Evolutionary conservation across 2,797 vertebrate genomes (phyloP).

Genomic region (Periparus ater): DNA sequence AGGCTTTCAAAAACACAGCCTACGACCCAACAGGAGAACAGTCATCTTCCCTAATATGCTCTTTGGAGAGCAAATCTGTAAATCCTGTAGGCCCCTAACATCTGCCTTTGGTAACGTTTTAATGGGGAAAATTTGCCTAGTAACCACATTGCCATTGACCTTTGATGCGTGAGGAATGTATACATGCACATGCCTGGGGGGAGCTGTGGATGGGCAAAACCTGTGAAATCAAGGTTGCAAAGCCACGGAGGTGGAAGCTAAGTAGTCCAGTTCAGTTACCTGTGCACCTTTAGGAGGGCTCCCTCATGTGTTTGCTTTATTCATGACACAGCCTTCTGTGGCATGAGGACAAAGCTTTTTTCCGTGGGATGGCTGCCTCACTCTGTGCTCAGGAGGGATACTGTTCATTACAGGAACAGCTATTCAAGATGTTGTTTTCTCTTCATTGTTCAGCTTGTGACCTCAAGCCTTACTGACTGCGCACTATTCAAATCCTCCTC

Average conservation of each 20-base stretch:
- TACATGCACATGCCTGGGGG: neutral
- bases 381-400: neutral
- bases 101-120: constrained; percentile 69
- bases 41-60: constrained; percentile 32
- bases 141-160: constrained; percentile 59
- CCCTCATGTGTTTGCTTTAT: constrained; percentile 38
- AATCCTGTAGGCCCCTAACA: constrained; percentile 65
- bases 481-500: constrained; percentile 51
- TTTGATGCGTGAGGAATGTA: constrained; percentile 56
- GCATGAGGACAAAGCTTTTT: neutral
- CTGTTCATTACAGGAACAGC: constrained; percentile 17
- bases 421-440: constrained; percentile 32
- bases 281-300: constrained; percentile 52
- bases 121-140: constrained; percentile 66
- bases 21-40: constrained; percentile 46
- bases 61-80: constrained; percentile 64
- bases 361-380: neutral
- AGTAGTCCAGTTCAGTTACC: neutral
- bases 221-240: neutral
- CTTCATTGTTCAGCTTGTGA: constrained; percentile 62
- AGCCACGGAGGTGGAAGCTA: neutral
- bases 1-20: constrained; percentile 61
- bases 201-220: neutral
- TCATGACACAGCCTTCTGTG: neutral
- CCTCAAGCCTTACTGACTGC: constrained; percentile 36